Base-by-base conservation (phyloP, 2,888 invertebrate species). In the Autographa gamma region DNA sequence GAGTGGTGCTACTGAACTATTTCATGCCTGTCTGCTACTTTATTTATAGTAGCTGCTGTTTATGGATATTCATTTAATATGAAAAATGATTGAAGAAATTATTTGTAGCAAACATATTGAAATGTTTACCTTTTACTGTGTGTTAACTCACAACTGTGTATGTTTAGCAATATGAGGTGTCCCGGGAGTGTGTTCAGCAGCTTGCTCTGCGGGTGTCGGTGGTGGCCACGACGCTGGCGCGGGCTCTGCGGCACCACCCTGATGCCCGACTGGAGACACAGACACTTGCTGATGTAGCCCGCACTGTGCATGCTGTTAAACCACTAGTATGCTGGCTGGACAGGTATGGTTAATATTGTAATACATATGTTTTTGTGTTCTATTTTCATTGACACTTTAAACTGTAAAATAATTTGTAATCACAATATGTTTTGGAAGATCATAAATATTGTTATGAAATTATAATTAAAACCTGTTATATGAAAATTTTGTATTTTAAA, bases 321-420 rank as follows among this genome's bases (percentile, higher is more conserved):
- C 97, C 98, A 71, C 96, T 99, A 66, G 98, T 98, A 31, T 97
- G 97, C 88, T 99, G 99, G 98, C 96, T 99, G 19, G 98, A 99
- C 92, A 97, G 98, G 97, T 97, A 91, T 83, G 86, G n/a, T 62
- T 1, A n/a, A 7, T n/a, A 16, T n/a, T 56, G 2, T 41, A 38
- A 3, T 11, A 25, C 11, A 19, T 25, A 2, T 25, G 25, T 25
- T 25, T 25, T 25, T 25, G 25, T 25, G 25, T 25, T 25, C 25
- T 25, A 2, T 3, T 25, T 25, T 25, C 25, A 25, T 25, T 25
- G 25, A 25, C 25, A 1, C 25, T 25, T 25, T 25, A 2, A 25
- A 25, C 3, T 25, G 25, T n/a, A 25, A 25, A 1, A 3, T 25
- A 25, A 25, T 25, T 25, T 25, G 25, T 25, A 25, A 25, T 25